Percentiles rank a stretch among this genome's conserved stretches.
Conservation (phyloP, 2,113 vertebrate genomes). For the Varanus komodoensis region DNA sequence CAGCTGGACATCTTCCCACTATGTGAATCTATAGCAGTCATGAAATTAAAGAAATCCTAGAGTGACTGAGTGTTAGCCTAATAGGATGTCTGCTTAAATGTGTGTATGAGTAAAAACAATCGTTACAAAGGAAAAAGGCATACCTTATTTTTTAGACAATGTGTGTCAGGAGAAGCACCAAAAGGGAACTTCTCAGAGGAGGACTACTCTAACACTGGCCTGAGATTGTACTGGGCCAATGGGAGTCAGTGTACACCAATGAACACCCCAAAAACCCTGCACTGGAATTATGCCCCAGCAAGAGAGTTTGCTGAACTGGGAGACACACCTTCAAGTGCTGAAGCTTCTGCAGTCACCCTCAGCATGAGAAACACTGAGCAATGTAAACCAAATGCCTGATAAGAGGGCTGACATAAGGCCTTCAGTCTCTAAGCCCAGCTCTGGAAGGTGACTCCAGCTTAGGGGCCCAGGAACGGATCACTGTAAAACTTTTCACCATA, state of each 20-base stretch:
- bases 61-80: not conserved
- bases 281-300: not conserved
- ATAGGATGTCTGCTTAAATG: not conserved
- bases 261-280: not conserved
- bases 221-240: not conserved
- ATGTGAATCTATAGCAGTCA: not conserved
- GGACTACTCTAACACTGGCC: not conserved
- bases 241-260: not conserved
- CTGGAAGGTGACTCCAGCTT: not conserved
- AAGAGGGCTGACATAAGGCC: not conserved
- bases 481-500: too few relatives aligned
- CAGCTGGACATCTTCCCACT: not conserved
- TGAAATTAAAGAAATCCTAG: not conserved
- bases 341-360: not conserved
- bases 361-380: not conserved
- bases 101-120: not conserved
- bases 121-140: not conserved
- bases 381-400: not conserved
- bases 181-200: not conserved
- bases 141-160: not conserved
- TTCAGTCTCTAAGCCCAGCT: not conserved
- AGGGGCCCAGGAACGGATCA: too few relatives aligned
- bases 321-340: not conserved
- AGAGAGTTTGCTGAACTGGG: not conserved
- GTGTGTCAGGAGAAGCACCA: not conserved